These are phyloP conservation scores for Drosophila truncata DNA, from an alignment of 1,140 invertebrate species.

Conservation along the genomic window DNA sequence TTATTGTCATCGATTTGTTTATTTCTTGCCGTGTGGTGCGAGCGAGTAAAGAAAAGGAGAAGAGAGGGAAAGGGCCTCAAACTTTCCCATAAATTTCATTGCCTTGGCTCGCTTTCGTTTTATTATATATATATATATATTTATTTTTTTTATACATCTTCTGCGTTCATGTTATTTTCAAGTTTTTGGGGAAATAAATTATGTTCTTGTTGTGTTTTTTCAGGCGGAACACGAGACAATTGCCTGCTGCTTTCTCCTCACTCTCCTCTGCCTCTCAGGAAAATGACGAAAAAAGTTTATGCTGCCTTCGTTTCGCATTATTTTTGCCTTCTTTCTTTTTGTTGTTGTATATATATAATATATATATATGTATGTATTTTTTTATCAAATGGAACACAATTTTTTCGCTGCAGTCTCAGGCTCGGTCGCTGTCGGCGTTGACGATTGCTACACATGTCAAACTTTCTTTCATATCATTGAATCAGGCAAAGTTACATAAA, in stretches of 20 bases:
- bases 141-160: slow-evolving; percentile 36
- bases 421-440: slow-evolving; percentile 16
- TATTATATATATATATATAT: slow-evolving; percentile 23
- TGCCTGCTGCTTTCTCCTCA: slow-evolving; percentile 46
- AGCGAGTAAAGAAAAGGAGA: background rate
- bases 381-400: slow-evolving; percentile 45
- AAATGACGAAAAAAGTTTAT: slow-evolving; percentile 56
- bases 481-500: slow-evolving; percentile 61
- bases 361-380: background rate
- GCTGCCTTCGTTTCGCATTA: slow-evolving; percentile 36
- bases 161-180: slow-evolving; percentile 52
- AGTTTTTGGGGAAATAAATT: slow-evolving; percentile 62
- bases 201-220: slow-evolving; percentile 68
- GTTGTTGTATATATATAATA: background rate
- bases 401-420: slow-evolving; percentile 43
- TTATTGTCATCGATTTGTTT: background rate
- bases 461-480: slow-evolving; percentile 67
- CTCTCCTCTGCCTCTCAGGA: slow-evolving; percentile 2
- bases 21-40: slow-evolving; percentile 3
- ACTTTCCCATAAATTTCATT: slow-evolving; percentile 59
- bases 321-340: slow-evolving; percentile 13
- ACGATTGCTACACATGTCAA: slow-evolving; percentile 60
- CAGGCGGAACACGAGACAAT: slow-evolving; percentile 67
- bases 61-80: slow-evolving; percentile 26
- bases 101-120: slow-evolving; percentile 37